A percentile compares a stretch with the other conserved stretches of the same genome.
phyloP scores from a whole-genome alignment of 2,113 vertebrate genomes.

The Tachycineta bicolor region DNA sequence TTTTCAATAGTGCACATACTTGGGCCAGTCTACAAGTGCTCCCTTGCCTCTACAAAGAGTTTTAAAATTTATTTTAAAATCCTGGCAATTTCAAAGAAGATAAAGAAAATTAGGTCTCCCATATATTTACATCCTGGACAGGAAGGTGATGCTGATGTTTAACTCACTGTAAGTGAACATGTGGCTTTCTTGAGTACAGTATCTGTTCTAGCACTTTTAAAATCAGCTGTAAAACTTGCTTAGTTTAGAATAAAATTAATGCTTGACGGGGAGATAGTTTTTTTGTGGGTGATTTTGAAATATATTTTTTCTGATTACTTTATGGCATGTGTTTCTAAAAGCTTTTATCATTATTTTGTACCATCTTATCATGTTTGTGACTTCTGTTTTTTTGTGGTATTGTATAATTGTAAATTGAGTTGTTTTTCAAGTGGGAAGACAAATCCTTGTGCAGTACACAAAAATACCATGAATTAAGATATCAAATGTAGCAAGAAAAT shows the following conservation, averaged over 20 bases:
- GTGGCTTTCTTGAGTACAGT: background rate
- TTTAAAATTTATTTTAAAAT: background rate
- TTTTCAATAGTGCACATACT: background rate
- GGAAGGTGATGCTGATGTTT: background rate
- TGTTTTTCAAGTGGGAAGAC: background rate
- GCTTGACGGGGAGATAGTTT: background rate
- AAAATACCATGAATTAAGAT: background rate
- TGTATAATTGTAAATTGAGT: background rate
- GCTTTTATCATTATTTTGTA: background rate
- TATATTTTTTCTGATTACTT: background rate
- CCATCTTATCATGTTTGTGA: background rate
- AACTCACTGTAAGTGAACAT: background rate
- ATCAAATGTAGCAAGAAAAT: background rate
- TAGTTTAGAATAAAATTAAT: background rate
- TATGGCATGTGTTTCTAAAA: background rate
- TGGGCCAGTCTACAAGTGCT: background rate
- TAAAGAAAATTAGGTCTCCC: background rate
- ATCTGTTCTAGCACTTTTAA: background rate
- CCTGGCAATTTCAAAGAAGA: background rate
- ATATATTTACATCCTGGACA: background rate
- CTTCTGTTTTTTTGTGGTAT: background rate
- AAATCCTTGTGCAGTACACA: background rate
- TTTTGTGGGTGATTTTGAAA: background rate
- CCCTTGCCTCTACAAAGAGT: background rate
- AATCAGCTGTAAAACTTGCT: background rate